Percentiles rank a stretch among this genome's conserved stretches.
Evolutionary conservation across 2,113 vertebrate genomes (phyloP).

Genomic region (Pyxicephalus adspersus): DNA sequence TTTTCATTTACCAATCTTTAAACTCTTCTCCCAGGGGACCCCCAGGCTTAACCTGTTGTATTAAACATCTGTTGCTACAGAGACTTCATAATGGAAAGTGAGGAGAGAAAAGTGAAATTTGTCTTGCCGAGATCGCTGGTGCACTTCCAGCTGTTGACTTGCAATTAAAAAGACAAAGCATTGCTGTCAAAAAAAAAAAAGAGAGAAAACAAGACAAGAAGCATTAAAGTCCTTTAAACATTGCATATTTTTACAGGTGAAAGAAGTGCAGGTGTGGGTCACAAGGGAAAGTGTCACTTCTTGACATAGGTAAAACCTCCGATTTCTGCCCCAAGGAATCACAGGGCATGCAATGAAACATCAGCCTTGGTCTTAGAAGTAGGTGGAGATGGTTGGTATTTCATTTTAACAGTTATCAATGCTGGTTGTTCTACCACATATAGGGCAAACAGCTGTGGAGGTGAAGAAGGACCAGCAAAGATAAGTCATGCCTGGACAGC

Average conservation of each 20-base stretch:
- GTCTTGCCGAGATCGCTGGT: constrained; percentile 34
- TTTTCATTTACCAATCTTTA: constrained; percentile 51
- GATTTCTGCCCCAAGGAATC: too few species aligned
- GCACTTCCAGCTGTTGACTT: constrained; percentile 43
- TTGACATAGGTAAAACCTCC: too few species aligned
- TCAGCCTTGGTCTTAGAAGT: too few species aligned
- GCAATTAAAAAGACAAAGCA: constrained; percentile 49
- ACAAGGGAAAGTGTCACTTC: too few species aligned
- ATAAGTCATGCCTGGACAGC: too few species aligned
- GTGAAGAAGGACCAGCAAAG: too few species aligned
- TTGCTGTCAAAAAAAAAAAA: constrained; percentile 7
- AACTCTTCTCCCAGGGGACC: constrained; percentile 45
- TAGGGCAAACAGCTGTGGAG: too few species aligned
- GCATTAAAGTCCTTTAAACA: not conserved
- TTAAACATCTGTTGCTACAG: constrained; percentile 49
- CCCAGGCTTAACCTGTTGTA: constrained; percentile 55
- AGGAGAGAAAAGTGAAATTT: constrained; percentile 17
- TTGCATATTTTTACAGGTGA: not conserved
- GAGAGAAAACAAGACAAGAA: not conserved
- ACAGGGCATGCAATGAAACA: too few species aligned
- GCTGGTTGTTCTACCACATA: too few species aligned
- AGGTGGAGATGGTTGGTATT: too few species aligned
- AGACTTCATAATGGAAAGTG: constrained; percentile 44
- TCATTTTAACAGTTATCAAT: too few species aligned
- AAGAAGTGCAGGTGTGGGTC: too few species aligned